Evolutionary conservation across 2,888 invertebrate species (phyloP), one percentile per base, ranked within the genome.

Genomic region (Rhodophaea formosa): DNA sequence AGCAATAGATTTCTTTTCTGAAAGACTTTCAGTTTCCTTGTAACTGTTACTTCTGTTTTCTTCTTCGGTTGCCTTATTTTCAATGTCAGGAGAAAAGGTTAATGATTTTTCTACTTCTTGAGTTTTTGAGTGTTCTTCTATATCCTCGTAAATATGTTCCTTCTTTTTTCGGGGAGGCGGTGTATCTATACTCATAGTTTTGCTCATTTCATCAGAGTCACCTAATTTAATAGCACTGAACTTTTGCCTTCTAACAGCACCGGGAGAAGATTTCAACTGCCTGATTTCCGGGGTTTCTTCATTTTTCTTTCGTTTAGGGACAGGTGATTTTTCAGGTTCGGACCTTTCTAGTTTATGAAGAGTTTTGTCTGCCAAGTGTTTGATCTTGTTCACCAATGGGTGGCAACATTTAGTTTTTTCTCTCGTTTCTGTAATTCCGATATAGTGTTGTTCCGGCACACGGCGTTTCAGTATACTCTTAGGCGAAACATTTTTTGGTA

Each of bases 111-210:
- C 87, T 1, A 61, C 60, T 63, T 88, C 78, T 43, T 75, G 70
- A 53, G 75, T 76, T 72, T 84, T 84, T 10, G 82, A 79, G n/a
- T n/a, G n/a, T 65, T 88, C 86, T 61, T 92, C 93, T 64, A 94
- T 94, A 61, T 94, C 94, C 81, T 94, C 94, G 64, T 94, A 94
- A 60, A 93, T 92, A 71, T 94, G 94, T 62, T 93, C 93, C 66
- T 92, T 92, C 63, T 91, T 92, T 70, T 92, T 87, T 59, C 92
- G 86, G 6, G 88, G 84, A 2, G 85, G 80, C 52, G 90, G 86
- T n/a, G 87, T 84, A 42, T 91, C 91, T 29, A 81, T 62, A 63
- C 78, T 73, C 77, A 89, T 78, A 8, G 84, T 86, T 83, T 87
- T 91, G 64, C 91, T 91, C 87, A 91, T 87, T 75, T 91, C 91